Conservation (phyloP, 1,140 invertebrate genomes). For the Caenorhabditis brenneri region DNA sequence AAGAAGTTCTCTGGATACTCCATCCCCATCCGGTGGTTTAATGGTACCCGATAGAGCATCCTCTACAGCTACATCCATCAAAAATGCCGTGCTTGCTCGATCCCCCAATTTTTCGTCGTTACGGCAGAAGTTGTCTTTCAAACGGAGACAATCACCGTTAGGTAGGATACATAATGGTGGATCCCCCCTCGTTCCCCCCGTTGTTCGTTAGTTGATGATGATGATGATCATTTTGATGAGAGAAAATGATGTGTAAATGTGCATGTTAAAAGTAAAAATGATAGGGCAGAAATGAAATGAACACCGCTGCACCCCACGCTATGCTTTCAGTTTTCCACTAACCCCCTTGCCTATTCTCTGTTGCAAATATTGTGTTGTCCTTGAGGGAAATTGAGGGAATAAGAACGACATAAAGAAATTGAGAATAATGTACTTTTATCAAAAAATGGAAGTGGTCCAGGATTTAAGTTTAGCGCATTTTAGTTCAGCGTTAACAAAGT, state of each 20-base stretch:
- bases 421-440: no score
- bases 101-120: conserved; percentile 17
- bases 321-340: conserved; percentile 1
- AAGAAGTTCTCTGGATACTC: conserved; percentile 27
- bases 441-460: no score
- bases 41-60: conserved; percentile 9
- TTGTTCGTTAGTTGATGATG: no score
- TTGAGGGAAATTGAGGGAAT: background rate
- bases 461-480: no score
- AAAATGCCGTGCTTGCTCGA: conserved; percentile 5
- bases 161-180: no score
- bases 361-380: background rate
- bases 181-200: no score
- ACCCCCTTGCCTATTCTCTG: background rate
- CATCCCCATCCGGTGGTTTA: conserved; percentile 9
- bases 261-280: background rate
- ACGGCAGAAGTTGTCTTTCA: conserved; percentile 30
- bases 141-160: conserved; percentile 10
- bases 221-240: no score
- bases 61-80: background rate
- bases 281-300: no score
- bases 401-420: background rate
- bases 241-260: no score
- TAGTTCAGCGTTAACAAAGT: no score
- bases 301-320: background rate